Evolutionary conservation across 2,888 invertebrate species (phyloP).

Genomic region (Lapara coniferarum): DNA sequence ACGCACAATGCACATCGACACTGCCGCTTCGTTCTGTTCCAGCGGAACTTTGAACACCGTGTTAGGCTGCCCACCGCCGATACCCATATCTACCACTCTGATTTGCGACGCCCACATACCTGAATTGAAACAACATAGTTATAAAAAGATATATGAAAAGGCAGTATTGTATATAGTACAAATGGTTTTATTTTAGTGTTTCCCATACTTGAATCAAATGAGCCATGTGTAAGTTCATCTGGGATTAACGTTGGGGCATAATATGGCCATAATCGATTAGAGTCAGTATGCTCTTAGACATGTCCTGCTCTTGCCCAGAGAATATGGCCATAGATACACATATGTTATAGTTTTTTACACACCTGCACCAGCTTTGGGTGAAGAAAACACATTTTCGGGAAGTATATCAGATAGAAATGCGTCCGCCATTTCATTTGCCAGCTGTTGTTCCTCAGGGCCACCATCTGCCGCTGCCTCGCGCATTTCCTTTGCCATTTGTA

Average conservation of each 20-base stretch:
- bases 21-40: slow-evolving; percentile 98
- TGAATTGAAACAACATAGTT: slow-evolving; percentile 33
- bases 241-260: slow-evolving; percentile 78
- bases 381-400: slow-evolving; percentile 96
- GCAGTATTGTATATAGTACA: not conserved
- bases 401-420: slow-evolving; percentile 97
- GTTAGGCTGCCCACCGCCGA: slow-evolving; percentile 82
- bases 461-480: slow-evolving; percentile 92
- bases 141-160: not conserved
- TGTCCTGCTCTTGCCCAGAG: slow-evolving; percentile 80
- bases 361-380: slow-evolving; percentile 95
- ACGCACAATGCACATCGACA: slow-evolving; percentile 92
- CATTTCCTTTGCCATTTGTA: slow-evolving; percentile 99
- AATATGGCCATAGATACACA: slow-evolving; percentile 60
- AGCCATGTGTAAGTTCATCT: slow-evolving; percentile 65
- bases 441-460: slow-evolving; percentile 96
- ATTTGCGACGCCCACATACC: slow-evolving; percentile 98
- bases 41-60: slow-evolving; percentile 91
- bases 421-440: slow-evolving; percentile 98
- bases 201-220: slow-evolving; percentile 81
- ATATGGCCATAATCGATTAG: slow-evolving; percentile 81
- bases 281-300: slow-evolving; percentile 66
- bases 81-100: slow-evolving; percentile 93
- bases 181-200: slow-evolving; percentile 47
- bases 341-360: not conserved